phyloP scores from a whole-genome alignment of 2,113 vertebrate species.

The Charina bottae region DNA sequence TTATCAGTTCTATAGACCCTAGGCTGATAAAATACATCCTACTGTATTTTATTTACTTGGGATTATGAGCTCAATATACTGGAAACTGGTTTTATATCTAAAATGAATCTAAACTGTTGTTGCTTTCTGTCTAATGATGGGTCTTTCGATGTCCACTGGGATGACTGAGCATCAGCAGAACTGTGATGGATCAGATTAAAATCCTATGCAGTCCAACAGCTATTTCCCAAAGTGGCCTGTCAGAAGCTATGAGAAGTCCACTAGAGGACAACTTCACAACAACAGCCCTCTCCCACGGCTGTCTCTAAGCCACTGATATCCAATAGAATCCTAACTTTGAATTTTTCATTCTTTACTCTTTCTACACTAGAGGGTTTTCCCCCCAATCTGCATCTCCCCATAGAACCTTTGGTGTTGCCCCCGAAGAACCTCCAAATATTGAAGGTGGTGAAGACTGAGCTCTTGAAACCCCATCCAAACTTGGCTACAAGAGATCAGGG shows the following conservation, averaged over 20 bases:
- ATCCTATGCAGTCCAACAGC: background rate
- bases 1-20: conserved; percentile 67
- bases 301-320: background rate
- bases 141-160: conserved; percentile 42
- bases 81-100: conserved; percentile 57
- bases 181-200: background rate
- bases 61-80: conserved; percentile 61
- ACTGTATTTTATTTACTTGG: conserved; percentile 65
- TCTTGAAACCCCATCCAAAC: too few relatives aligned
- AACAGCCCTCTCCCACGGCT: background rate
- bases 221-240: background rate
- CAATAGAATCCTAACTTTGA: background rate
- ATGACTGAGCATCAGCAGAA: background rate
- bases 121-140: conserved; percentile 15
- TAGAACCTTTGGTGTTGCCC: too few relatives aligned
- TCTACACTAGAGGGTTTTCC: background rate
- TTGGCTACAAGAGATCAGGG: too few relatives aligned
- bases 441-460: too few relatives aligned
- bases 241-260: background rate
- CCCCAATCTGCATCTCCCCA: background rate
- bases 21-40: conserved; percentile 59
- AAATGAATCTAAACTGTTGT: conserved; percentile 39
- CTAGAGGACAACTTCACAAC: background rate
- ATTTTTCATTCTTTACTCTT: background rate
- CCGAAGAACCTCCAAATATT: too few relatives aligned